Conservation (phyloP, 2,113 vertebrate species). For the Nesoenas mayeri region DNA sequence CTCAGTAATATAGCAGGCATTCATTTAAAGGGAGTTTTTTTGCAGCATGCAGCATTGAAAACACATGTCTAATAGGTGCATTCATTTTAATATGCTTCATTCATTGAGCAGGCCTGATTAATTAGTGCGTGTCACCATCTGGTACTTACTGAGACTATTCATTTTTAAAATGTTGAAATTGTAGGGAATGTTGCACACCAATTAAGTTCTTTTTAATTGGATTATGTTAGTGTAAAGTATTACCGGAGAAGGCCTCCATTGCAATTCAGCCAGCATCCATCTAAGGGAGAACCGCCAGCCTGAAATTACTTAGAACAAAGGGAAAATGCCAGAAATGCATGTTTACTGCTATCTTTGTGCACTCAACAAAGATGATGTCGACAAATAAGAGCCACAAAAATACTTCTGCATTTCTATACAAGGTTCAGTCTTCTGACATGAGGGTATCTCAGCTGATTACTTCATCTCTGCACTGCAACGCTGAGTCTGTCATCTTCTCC, state of each 20-base stretch:
- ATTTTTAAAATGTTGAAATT: slow-evolving; percentile 83
- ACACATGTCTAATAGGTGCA: slow-evolving; percentile 73
- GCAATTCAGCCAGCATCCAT: slow-evolving; percentile 68
- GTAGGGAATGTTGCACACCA: slow-evolving; percentile 78
- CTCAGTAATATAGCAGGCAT: background rate
- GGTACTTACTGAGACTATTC: slow-evolving; percentile 78
- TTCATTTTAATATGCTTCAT: slow-evolving; percentile 75
- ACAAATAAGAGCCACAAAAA: background rate
- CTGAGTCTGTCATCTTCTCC: background rate
- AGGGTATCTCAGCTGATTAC: background rate
- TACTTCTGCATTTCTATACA: background rate
- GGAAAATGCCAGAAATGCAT: slow-evolving; percentile 44
- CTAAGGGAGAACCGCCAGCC: slow-evolving; percentile 61
- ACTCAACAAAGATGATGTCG: background rate
- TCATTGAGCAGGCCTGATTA: slow-evolving; percentile 78
- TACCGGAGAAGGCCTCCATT: slow-evolving; percentile 73
- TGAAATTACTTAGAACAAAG: slow-evolving; percentile 72
- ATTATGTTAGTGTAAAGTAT: slow-evolving; percentile 78
- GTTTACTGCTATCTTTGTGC: slow-evolving; percentile 5
- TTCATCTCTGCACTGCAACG: background rate
- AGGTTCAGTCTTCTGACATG: background rate
- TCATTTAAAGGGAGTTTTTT: slow-evolving; percentile 15
- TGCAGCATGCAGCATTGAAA: slow-evolving; percentile 40
- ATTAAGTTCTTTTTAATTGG: slow-evolving; percentile 81
- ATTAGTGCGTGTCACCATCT: slow-evolving; percentile 80